Evolutionary conservation across 1,140 invertebrate genomes (phyloP).

Genomic region (Acyrthosiphon pisum): DNA sequence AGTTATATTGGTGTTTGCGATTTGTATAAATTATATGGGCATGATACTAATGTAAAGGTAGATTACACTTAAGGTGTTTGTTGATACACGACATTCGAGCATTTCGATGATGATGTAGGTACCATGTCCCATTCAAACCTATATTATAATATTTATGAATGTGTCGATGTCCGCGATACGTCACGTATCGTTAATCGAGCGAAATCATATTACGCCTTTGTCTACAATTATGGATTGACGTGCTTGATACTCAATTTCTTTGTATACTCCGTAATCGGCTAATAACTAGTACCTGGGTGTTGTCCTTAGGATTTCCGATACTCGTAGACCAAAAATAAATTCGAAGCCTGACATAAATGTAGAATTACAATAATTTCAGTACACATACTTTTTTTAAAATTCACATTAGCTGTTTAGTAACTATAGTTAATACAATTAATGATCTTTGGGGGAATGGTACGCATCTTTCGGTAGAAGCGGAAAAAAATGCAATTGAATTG

Average conservation of each 20-base stretch:
- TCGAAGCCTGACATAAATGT: too few relatives aligned
- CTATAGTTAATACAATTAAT: too few relatives aligned
- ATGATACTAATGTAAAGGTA: not conserved
- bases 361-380: not conserved
- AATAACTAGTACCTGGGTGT: too few relatives aligned
- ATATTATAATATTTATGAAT: not conserved
- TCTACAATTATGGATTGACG: not conserved
- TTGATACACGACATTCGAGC: not conserved
- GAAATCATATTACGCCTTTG: not conserved
- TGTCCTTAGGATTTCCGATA: too few relatives aligned
- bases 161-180: not conserved
- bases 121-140: not conserved
- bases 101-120: not conserved
- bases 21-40: not conserved
- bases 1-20: not conserved
- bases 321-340: too few relatives aligned
- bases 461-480: too few relatives aligned
- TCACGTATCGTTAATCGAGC: not conserved
- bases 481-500: not conserved
- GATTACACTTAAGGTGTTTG: not conserved
- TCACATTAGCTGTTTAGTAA: not conserved
- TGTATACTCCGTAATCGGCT: too few relatives aligned
- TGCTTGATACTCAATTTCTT: not conserved
- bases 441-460: too few relatives aligned
- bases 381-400: not conserved